Conservation (phyloP, 2,113 vertebrate genomes). For the Albula goreensis region DNA sequence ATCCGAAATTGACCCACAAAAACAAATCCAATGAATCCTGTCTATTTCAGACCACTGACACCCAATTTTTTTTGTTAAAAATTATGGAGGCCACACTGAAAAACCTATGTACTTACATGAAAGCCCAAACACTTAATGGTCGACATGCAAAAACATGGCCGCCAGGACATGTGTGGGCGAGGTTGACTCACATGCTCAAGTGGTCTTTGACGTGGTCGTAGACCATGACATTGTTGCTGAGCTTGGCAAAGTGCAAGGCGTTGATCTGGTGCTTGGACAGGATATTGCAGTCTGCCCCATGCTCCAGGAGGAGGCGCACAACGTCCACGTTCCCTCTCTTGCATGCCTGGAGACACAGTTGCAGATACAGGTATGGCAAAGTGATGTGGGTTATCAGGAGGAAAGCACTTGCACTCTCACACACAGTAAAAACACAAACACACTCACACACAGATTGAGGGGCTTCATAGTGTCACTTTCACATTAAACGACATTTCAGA, state of each 20-base stretch:
- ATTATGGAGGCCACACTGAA: background rate
- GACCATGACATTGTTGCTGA: conserved; percentile 83
- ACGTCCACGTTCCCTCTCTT: conserved; percentile 92
- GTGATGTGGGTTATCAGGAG: no score
- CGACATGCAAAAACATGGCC: no score
- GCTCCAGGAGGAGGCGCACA: conserved; percentile 90
- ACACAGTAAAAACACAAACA: no score
- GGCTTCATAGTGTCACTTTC: no score
- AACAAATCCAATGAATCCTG: no score
- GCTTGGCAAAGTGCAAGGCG: conserved; percentile 87
- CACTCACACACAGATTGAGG: no score
- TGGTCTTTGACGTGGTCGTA: conserved; percentile 88
- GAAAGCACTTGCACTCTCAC: no score
- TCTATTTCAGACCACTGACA: no score
- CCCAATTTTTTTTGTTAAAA: background rate
- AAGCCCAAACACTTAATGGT: no score
- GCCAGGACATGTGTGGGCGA: no score
- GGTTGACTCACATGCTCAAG: conserved; percentile 80
- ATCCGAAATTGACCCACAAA: no score
- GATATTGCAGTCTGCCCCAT: conserved; percentile 91
- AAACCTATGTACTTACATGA: background rate
- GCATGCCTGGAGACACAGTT: conserved; percentile 77
- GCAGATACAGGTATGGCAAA: background rate
- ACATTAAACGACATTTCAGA: no score
- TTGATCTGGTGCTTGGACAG: conserved; percentile 89